Evolutionary conservation across 1,140 invertebrate genomes (phyloP), one percentile per base, ranked within the genome.

Genomic region (Cardiocondyla obscurior): DNA sequence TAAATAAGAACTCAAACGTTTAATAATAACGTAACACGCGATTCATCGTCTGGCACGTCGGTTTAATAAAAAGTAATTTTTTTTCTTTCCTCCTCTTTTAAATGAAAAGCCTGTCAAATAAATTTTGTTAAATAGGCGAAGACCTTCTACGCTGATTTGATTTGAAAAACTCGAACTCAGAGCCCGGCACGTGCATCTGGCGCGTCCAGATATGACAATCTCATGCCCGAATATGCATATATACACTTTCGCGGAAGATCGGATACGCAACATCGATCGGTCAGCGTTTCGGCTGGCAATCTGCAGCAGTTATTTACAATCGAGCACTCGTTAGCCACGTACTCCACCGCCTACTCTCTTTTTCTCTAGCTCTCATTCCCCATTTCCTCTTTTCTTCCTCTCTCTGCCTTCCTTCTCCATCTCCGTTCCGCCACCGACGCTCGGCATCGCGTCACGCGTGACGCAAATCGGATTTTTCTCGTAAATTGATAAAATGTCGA

Each of bases 401-500:
- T 57, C 44, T 14, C 60, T 77, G 51, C 16, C 51, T 64, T 2
- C 25, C 14, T 19, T 36, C 8, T 73, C 33, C 62, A 19, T 51
- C 19, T 64, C 10, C 58, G 19, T 74, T 67, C 19, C 55, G 44
- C 72, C 65, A 39, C 33, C 55, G 16, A 53, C 44, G 69, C 53
- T 49, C 77, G 69, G 72, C 58, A 82, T 60, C 65, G 57, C 77
- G 81, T 88, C 83, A 85, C 82, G 76, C 76, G 81, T 82, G 83
- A 89, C 83, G 81, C 83, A 89, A 90, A 90, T 88, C 89, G 82
- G 86, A 90, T 89, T 89, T 91, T 90, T 89, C 81, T 84, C 85
- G 72, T 87, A 89, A 91, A 90, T 90, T 90, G 89, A 89, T 88
- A 88, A 91, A 91, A 90, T 88, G 81, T 86, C 82, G 85, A 82